phyloP scores from a whole-genome alignment of 1,140 invertebrate genomes.

The Frieseomelitta varia region DNA sequence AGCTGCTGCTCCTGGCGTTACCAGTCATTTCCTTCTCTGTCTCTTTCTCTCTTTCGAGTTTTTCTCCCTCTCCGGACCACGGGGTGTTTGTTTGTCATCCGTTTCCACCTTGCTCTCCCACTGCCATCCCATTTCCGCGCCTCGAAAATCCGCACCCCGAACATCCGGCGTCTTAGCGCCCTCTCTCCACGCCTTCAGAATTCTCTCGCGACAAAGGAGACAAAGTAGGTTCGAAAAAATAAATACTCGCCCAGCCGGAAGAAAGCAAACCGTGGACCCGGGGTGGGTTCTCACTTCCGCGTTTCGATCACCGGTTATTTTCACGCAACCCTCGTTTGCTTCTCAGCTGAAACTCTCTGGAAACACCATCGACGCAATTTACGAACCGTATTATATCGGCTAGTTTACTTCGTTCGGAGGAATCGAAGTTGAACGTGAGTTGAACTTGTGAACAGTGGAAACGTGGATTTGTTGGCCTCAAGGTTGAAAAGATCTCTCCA shows the following conservation, averaged over 20 bases:
- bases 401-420: too few species aligned
- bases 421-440: too few species aligned
- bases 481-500: too few species aligned
- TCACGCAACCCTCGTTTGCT: neutral
- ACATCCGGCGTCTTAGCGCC: neutral
- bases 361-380: too few species aligned
- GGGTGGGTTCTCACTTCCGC: neutral
- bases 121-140: neutral
- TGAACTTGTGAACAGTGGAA: too few species aligned
- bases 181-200: neutral
- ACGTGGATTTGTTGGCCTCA: too few species aligned
- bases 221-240: neutral
- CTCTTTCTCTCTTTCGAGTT: neutral
- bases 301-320: neutral
- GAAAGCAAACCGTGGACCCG: neutral
- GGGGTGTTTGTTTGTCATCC: neutral
- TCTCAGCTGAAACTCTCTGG: neutral
- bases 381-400: too few species aligned
- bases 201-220: neutral
- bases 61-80: neutral
- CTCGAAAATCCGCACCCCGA: neutral
- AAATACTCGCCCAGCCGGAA: neutral
- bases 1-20: conserved; percentile 32
- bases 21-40: neutral
- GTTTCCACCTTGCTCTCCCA: neutral